Evolutionary conservation across 2,113 vertebrate genomes (phyloP).

Genomic region (Trochalopteron elliotii): DNA sequence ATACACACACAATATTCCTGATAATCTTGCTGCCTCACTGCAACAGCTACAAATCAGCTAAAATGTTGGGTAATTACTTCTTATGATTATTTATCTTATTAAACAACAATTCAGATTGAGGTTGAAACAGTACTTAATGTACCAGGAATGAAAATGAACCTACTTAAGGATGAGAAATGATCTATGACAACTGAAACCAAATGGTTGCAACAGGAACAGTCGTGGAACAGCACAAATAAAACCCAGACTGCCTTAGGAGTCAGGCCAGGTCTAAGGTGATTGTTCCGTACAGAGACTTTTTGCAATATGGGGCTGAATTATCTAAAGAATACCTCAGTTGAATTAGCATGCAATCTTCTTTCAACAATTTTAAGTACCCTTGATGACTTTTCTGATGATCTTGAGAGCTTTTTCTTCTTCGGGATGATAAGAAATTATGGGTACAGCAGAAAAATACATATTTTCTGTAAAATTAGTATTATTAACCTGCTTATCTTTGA

Average conservation of each 20-base stretch:
- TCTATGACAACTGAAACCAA: background rate
- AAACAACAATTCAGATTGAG: slow-evolving; percentile 3
- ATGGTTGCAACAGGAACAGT: background rate
- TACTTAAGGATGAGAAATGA: slow-evolving; percentile 29
- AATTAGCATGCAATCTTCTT: background rate
- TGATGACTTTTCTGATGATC: background rate
- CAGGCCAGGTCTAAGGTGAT: background rate
- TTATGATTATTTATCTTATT: slow-evolving; percentile 51
- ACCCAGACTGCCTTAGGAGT: background rate
- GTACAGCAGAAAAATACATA: background rate
- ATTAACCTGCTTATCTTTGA: background rate
- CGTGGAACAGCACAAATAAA: background rate
- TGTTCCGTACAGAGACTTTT: background rate
- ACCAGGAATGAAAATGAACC: slow-evolving; percentile 29
- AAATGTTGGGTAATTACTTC: slow-evolving; percentile 24
- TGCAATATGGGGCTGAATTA: background rate
- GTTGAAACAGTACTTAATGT: slow-evolving; percentile 47
- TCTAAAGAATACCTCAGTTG: background rate
- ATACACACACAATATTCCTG: background rate
- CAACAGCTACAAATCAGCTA: slow-evolving; percentile 1
- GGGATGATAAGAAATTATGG: background rate
- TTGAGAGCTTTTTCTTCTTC: background rate
- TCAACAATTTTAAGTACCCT: background rate
- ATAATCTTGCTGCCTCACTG: background rate
- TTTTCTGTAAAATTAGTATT: background rate